Evolutionary conservation across 1,140 invertebrate species (phyloP).

Genomic region (Andrena cerasifolii): DNA sequence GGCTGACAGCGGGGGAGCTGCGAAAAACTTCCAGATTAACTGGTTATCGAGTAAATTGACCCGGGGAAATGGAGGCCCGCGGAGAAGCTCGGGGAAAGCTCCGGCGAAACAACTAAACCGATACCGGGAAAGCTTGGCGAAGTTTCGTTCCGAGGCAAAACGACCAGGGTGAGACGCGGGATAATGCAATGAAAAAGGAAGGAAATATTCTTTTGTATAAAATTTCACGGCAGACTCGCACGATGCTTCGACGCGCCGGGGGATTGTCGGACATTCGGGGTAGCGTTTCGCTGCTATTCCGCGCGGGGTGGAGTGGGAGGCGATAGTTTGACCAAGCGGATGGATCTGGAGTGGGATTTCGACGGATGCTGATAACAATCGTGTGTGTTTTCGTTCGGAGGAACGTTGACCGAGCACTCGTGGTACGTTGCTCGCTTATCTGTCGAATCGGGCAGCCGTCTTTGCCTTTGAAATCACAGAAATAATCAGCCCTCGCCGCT

Average conservation of each 20-base stretch:
- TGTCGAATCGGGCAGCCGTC: conserved; percentile 1
- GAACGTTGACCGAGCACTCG: conserved; percentile 10
- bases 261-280: no score
- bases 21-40: conserved; percentile 15
- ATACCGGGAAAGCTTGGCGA: not conserved
- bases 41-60: conserved; percentile 7
- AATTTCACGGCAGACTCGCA: no score
- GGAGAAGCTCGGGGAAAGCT: not conserved
- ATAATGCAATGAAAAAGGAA: not conserved
- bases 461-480: conserved; percentile 19
- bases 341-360: conserved; percentile 15
- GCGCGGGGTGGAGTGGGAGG: no score
- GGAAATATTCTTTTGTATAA: not conserved
- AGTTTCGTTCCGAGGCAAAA: not conserved
- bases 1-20: not conserved
- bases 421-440: conserved; percentile 9
- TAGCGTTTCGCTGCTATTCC: not conserved
- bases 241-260: not conserved
- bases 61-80: not conserved
- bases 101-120: no score
- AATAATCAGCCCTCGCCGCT: not conserved
- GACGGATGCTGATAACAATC: conserved; percentile 41
- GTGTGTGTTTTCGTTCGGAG: conserved; percentile 6
- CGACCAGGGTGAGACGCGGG: no score
- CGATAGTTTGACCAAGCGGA: not conserved